phyloP scores from a whole-genome alignment of 2,797 vertebrate species.

The Pipistrellus nathusii region DNA sequence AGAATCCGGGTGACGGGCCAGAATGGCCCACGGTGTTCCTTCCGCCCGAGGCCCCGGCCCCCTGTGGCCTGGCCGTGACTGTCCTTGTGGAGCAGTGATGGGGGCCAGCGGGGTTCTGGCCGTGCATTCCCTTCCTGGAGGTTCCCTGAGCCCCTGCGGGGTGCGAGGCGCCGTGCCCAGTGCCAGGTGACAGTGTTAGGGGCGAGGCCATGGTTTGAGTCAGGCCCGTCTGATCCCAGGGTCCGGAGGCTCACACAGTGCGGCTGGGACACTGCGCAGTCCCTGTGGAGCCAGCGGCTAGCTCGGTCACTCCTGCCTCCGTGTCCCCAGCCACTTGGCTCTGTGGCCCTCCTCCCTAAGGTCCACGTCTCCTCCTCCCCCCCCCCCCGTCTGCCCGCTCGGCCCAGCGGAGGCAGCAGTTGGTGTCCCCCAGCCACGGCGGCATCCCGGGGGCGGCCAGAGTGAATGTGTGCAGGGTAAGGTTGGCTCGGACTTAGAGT shows the following conservation, averaged over 20 bases:
- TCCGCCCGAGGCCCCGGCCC: neutral
- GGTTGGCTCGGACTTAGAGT: neutral
- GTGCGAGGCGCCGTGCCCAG: neutral
- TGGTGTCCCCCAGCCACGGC: neutral
- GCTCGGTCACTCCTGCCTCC: neutral
- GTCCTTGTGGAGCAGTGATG: neutral
- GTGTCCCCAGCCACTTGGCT: neutral
- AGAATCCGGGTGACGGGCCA: neutral
- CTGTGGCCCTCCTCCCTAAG: neutral
- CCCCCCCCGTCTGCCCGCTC: neutral
- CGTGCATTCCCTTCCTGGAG: neutral
- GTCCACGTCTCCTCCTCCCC: fast-evolving
- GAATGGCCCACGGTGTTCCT: neutral
- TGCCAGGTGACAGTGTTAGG: neutral
- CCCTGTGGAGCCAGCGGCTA: neutral
- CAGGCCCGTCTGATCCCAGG: neutral
- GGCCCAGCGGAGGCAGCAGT: neutral
- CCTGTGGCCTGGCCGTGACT: too few species aligned
- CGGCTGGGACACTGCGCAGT: neutral
- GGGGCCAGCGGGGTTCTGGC: neutral
- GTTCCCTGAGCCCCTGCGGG: neutral
- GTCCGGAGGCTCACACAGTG: neutral
- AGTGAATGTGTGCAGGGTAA: neutral
- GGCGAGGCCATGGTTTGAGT: neutral
- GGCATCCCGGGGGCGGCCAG: neutral